Evolutionary conservation across 2,888 invertebrate genomes (phyloP).

Genomic region (Venustoraphidia nigricollis): DNA sequence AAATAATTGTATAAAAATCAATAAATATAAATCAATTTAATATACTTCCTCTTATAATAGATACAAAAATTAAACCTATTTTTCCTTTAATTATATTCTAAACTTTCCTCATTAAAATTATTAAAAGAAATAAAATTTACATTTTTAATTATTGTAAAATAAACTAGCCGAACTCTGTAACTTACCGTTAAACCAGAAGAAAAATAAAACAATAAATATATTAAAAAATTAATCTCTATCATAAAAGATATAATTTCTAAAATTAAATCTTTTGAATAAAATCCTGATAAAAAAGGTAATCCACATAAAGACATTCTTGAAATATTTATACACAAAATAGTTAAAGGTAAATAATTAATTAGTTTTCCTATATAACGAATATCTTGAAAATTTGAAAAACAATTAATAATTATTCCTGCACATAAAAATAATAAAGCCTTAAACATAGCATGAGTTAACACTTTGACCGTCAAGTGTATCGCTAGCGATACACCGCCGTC

Average conservation of each 20-base stretch:
- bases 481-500: too few species aligned
- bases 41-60: constrained; percentile 30
- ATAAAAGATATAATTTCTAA: constrained; percentile 38
- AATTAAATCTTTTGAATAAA: constrained; percentile 50
- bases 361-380: constrained; percentile 43
- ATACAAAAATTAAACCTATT: constrained; percentile 27
- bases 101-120: constrained; percentile 34
- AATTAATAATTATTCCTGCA: constrained; percentile 53
- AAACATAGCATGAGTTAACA: constrained; percentile 60
- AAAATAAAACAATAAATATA: constrained; percentile 38
- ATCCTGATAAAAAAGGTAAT: constrained; percentile 45
- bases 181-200: constrained; percentile 37
- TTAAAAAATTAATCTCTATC: constrained; percentile 34
- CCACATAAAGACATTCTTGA: constrained; percentile 46
- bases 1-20: constrained; percentile 31
- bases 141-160: constrained; percentile 32
- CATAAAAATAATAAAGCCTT: constrained; percentile 60
- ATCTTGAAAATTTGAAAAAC: constrained; percentile 46
- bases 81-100: constrained; percentile 31
- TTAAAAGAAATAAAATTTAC: constrained; percentile 29
- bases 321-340: constrained; percentile 37
- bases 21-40: constrained; percentile 36
- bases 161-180: constrained; percentile 36
- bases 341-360: constrained; percentile 33
- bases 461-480: too few species aligned